Evolutionary conservation across 2,888 invertebrate species (phyloP).

Genomic region (Brachypterus glaber): DNA sequence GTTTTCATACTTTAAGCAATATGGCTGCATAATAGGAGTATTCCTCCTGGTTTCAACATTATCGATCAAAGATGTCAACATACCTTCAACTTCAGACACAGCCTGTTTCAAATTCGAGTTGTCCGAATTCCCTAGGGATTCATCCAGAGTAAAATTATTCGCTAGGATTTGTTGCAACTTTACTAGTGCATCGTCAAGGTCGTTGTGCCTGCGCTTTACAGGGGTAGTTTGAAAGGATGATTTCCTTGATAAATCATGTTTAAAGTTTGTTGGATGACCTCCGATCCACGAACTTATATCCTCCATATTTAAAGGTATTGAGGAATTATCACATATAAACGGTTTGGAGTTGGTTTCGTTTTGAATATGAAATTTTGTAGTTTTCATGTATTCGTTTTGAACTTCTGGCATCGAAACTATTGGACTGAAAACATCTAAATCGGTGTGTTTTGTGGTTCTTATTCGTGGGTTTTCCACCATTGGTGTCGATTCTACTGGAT

Average conservation of each 20-base stretch:
- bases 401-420: constrained; percentile 41
- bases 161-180: constrained; percentile 62
- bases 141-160: constrained; percentile 56
- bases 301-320: constrained; percentile 40
- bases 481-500: constrained; percentile 33
- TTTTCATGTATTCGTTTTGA: not conserved
- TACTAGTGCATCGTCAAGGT: constrained; percentile 59
- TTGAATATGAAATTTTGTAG: not conserved
- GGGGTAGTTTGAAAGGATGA: constrained; percentile 9
- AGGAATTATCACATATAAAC: no score
- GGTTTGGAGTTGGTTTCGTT: not conserved
- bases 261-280: constrained; percentile 37
- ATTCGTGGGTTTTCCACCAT: constrained; percentile 25
- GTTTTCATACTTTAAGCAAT: constrained; percentile 10
- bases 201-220: constrained; percentile 51
- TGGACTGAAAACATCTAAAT: constrained; percentile 48
- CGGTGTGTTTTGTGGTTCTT: constrained; percentile 31
- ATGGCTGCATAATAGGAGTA: constrained; percentile 23
- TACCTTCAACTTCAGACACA: constrained; percentile 61
- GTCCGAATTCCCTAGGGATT: constrained; percentile 48
- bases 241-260: not conserved
- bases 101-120: constrained; percentile 58
- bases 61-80: constrained; percentile 56
- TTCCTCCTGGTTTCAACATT: constrained; percentile 53
- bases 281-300: constrained; percentile 60